phyloP scores from a whole-genome alignment of 2,113 vertebrate genomes.

The Ranitomeya imitator region DNA sequence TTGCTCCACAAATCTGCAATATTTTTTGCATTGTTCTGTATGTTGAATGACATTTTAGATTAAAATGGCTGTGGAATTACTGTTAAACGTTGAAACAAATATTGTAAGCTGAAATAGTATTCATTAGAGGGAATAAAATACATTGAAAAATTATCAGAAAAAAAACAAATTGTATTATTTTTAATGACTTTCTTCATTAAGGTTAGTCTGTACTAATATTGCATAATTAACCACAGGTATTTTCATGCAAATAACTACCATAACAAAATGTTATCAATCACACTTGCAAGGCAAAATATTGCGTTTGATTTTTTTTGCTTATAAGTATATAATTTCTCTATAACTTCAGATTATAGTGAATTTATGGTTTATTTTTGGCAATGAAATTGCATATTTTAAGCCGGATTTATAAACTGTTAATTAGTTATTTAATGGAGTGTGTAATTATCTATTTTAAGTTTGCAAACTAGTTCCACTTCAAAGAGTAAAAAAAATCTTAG shows the following conservation, averaged over 20 bases:
- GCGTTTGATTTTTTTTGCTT: background rate
- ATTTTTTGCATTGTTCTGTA: no score
- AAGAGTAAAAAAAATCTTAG: slow-evolving; percentile 70
- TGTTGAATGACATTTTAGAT: no score
- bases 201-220: background rate
- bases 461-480: slow-evolving; percentile 78
- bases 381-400: slow-evolving; percentile 77
- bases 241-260: slow-evolving; percentile 22
- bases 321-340: slow-evolving; percentile 22
- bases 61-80: no score
- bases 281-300: slow-evolving; percentile 13
- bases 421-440: slow-evolving; percentile 85
- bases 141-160: no score
- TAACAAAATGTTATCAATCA: slow-evolving; percentile 32
- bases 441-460: slow-evolving; percentile 84
- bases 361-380: slow-evolving; percentile 69
- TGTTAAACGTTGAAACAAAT: no score
- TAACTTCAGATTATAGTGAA: slow-evolving; percentile 76
- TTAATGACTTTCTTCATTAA: background rate
- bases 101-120: no score
- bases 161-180: no score
- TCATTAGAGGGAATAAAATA: no score
- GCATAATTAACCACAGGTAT: background rate
- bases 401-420: slow-evolving; percentile 77
- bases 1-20: no score